phyloP scores from a whole-genome alignment of 2,113 vertebrate species.

The Antechinus flavipes region DNA sequence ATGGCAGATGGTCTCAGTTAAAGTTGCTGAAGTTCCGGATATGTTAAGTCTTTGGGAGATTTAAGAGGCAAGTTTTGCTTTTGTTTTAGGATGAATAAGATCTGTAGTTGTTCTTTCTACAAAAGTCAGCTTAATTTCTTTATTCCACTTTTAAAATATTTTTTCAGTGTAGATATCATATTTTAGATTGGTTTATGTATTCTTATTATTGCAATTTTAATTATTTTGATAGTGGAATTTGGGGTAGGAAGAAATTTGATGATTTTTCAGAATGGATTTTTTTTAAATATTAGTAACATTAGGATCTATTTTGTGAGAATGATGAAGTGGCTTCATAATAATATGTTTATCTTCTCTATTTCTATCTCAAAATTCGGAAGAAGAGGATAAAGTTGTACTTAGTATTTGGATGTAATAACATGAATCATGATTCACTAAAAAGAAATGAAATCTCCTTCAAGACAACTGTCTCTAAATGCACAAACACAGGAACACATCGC shows the following conservation, averaged over 20 bases:
- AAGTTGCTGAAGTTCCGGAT: conserved; percentile 2
- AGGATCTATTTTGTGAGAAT: neutral
- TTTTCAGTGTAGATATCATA: neutral
- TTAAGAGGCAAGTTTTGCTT: neutral
- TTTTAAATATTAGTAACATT: neutral
- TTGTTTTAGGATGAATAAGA: conserved; percentile 31
- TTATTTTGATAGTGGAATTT: neutral
- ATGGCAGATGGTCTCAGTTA: neutral
- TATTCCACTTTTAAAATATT: neutral
- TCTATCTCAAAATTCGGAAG: neutral
- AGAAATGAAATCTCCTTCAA: conserved; percentile 12
- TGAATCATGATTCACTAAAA: neutral
- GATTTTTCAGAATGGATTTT: conserved; percentile 47
- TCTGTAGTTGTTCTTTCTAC: conserved; percentile 1
- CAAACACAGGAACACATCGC: neutral
- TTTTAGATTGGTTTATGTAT: conserved; percentile 36
- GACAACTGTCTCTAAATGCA: conserved; percentile 4
- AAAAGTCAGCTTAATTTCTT: conserved; percentile 6
- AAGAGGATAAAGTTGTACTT: neutral
- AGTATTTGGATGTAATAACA: neutral
- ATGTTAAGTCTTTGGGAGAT: neutral
- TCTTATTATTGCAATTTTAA: neutral
- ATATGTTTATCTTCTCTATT: neutral
- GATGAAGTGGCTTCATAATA: neutral
- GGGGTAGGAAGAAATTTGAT: conserved; percentile 24